A percentile compares a stretch with the other conserved stretches of the same genome.
phyloP scores from a whole-genome alignment of 64 coral and sea anemone genomes.

The Pocillopora verrucosa region DNA sequence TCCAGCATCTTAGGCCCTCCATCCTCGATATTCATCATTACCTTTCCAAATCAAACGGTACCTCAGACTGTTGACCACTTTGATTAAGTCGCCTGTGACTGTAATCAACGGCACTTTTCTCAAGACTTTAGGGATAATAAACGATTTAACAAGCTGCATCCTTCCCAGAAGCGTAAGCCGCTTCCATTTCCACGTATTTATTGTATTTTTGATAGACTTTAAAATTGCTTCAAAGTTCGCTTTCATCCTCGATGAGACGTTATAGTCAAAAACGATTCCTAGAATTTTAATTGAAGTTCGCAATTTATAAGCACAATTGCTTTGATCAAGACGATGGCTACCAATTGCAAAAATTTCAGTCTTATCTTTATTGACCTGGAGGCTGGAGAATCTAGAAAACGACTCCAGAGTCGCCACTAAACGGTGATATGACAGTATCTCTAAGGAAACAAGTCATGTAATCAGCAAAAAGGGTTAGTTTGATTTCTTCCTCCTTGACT shows the following conservation, averaged over 20 bases:
- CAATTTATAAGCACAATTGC: background rate
- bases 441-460: background rate
- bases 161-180: background rate
- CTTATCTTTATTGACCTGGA: background rate
- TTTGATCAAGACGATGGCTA: background rate
- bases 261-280: background rate
- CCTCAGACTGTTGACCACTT: slow-evolving; percentile 25
- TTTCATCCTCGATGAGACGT: background rate
- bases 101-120: background rate
- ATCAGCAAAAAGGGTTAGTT: slow-evolving; percentile 33
- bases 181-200: slow-evolving; percentile 4
- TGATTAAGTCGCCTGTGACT: background rate
- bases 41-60: slow-evolving; percentile 33
- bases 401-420: background rate
- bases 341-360: slow-evolving; percentile 17
- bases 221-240: slow-evolving; percentile 3
- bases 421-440: background rate
- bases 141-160: slow-evolving; percentile 21
- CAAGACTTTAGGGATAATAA: slow-evolving; percentile 18
- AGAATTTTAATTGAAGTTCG: background rate
- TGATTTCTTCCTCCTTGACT: slow-evolving; percentile 30
- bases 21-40: slow-evolving; percentile 18
- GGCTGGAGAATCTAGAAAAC: background rate
- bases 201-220: background rate
- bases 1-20: slow-evolving; percentile 13